Evolutionary conservation across 2,113 vertebrate genomes (phyloP).

Genomic region (Prolemur simus): DNA sequence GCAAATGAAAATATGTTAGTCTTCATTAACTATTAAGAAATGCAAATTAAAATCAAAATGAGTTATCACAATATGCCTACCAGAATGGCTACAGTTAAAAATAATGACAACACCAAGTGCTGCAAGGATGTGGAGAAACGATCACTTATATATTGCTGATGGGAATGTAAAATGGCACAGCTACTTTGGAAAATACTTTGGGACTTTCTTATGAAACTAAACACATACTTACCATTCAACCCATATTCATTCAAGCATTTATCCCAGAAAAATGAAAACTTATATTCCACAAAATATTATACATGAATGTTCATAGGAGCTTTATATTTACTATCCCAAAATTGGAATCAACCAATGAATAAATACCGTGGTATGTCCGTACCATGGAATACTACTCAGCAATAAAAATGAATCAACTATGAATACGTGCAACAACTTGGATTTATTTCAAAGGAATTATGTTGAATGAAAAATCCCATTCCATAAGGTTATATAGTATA

Average conservation of each 20-base stretch:
- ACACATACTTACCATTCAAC: background rate
- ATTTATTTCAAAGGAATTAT: background rate
- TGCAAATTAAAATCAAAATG: background rate
- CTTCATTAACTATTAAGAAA: background rate
- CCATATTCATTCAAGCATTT: background rate
- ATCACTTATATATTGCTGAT: background rate
- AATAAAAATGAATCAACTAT: background rate
- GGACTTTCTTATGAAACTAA: background rate
- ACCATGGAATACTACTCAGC: background rate
- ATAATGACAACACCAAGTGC: background rate
- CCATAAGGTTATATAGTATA: background rate
- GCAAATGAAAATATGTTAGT: background rate
- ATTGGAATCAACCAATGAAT: background rate
- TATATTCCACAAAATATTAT: background rate
- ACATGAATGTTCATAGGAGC: background rate
- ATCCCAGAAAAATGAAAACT: background rate
- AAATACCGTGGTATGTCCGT: background rate
- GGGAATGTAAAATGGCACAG: background rate
- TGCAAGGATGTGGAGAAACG: background rate
- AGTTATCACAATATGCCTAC: background rate
- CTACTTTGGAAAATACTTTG: background rate
- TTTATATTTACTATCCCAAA: background rate
- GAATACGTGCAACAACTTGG: background rate
- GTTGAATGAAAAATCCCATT: background rate
- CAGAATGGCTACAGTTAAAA: background rate